Base-by-base conservation (phyloP, 2,888 invertebrate genomes). In the Sphinx pinastri region DNA sequence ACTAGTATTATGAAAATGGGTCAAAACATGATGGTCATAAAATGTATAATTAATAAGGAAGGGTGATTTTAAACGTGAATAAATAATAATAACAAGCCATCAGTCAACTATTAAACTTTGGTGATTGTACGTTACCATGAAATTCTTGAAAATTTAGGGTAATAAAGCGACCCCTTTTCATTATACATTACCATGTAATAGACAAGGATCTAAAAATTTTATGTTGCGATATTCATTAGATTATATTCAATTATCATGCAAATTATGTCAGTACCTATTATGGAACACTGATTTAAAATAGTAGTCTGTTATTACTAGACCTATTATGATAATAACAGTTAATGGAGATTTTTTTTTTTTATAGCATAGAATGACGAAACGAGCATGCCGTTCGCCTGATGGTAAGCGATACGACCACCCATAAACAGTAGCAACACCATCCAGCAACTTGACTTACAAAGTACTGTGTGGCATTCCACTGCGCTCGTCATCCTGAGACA, bases 241-340 rank as follows among this genome's bases (percentile, higher is more conserved):
- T 60, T 10, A 31, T 60, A 60, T 25, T 69, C 54, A 60, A 69
- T 69, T 63, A 63, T 54, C 25, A 25, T 45, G 47, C 38, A 69
- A 69, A 63, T 38, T 19, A 19, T 47, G 52, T 58, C 58, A n/a
- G 51, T 52, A 70, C 68, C 55, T 58, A 57, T 58, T 31, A 38
- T 52, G 25, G 45, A 51, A 54, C 67, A 58, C 67, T 71, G 66
- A 71, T 72, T 74, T 71, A 70, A 71, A 71, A 71, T 19, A 45
- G 54, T 3, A 54, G 16, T 52, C 25, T 38, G 68, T 73, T 69
- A 70, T 74, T 71, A 73, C 60, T 16, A 47, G 68, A 68, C 8
- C 8, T 69, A 55, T 58, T 14, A 57, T 47, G 52, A 31, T n/a
- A 38, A 38, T 45, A 16, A 60, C 19, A 1, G 69, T 52, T 69